Conservation (phyloP, 2,113 vertebrate genomes). For the Morphnarchus princeps region DNA sequence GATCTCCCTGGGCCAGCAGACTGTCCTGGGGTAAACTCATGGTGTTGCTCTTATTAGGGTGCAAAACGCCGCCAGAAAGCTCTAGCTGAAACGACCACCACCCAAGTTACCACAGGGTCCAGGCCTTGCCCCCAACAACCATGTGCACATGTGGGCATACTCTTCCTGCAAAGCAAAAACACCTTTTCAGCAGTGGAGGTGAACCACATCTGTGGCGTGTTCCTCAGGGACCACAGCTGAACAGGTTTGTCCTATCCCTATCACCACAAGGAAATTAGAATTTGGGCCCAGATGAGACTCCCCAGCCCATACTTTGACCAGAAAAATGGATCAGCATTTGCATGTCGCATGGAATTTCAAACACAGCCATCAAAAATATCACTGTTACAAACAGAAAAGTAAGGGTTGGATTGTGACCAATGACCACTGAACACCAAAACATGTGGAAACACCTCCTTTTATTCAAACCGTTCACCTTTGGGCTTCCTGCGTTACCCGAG, state of each 20-base stretch:
- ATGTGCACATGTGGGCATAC: accelerated
- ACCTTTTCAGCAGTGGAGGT: background rate
- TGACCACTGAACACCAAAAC: background rate
- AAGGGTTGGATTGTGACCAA: background rate
- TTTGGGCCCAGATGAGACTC: background rate
- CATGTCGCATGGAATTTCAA: background rate
- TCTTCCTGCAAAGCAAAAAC: background rate
- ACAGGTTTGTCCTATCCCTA: background rate
- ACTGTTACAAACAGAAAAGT: background rate
- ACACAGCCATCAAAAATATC: background rate
- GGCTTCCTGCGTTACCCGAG: background rate
- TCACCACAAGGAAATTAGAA: background rate
- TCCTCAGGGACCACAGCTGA: background rate
- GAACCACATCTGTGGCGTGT: background rate
- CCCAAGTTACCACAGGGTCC: background rate
- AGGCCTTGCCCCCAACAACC: background rate
- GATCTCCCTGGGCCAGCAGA: background rate
- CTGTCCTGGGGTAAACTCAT: background rate
- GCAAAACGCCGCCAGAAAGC: background rate
- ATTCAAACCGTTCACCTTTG: background rate
- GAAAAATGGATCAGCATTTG: background rate
- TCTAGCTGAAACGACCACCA: background rate
- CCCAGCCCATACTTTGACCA: background rate
- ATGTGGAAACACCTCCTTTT: background rate
- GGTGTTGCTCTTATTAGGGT: background rate